These are phyloP conservation scores for Upupa epops DNA, from an alignment of 2,113 vertebrate species.

Conservation along the genomic window DNA sequence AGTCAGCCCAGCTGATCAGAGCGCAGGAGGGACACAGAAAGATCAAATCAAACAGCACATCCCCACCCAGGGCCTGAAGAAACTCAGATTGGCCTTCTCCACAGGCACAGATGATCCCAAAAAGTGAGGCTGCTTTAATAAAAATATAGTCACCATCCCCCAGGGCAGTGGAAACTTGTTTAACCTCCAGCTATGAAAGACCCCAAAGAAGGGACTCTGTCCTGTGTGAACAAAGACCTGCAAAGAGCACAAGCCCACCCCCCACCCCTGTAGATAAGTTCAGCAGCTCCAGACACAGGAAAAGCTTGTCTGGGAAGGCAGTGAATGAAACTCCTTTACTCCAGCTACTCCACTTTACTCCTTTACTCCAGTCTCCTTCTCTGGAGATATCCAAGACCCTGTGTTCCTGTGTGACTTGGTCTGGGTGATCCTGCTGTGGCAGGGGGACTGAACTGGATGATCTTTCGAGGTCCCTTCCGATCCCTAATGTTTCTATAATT, in stretches of 20 bases:
- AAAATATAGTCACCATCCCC: not conserved
- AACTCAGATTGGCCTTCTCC: not conserved
- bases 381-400: too few relatives aligned
- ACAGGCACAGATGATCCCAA: not conserved
- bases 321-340: not conserved
- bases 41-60: not conserved
- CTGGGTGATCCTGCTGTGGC: too few relatives aligned
- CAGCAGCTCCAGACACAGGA: constrained; percentile 51
- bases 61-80: not conserved
- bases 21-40: not conserved
- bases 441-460: too few relatives aligned
- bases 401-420: too few relatives aligned
- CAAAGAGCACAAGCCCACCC: not conserved
- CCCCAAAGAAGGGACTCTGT: not conserved
- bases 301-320: constrained; percentile 18
- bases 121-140: not conserved
- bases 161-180: not conserved
- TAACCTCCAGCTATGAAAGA: not conserved
- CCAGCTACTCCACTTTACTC: not conserved
- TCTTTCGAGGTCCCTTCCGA: too few relatives aligned
- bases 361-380: not conserved
- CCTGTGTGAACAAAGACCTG: not conserved
- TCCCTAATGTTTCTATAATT: not conserved
- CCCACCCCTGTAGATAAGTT: not conserved
- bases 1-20: not conserved